Conservation (phyloP, 2,797 vertebrate species). For the Tragelaphus eurycerus region DNA sequence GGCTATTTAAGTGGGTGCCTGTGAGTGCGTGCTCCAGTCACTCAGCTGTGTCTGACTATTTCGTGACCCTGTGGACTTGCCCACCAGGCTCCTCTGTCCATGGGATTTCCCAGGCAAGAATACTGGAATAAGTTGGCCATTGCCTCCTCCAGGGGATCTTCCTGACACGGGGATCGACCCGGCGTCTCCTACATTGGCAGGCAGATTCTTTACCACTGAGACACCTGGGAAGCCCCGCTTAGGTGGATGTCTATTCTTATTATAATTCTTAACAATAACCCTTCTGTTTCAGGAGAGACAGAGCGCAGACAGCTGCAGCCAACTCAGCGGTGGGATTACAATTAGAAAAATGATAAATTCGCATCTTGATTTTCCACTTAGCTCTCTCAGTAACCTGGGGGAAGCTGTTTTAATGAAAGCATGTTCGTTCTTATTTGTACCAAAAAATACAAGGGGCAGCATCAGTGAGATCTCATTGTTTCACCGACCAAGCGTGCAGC, state of each 20-base stretch:
- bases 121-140: background rate
- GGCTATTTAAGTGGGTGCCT: background rate
- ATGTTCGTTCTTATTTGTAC: background rate
- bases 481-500: background rate
- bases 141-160: background rate
- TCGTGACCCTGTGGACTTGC: background rate
- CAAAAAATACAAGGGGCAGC: background rate
- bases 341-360: background rate
- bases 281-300: background rate
- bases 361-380: background rate
- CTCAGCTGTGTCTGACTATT: background rate
- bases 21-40: background rate
- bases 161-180: rapidly evolving
- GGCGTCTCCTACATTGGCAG: background rate
- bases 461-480: background rate
- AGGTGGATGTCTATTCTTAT: background rate
- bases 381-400: background rate
- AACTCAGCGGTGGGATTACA: background rate
- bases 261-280: background rate
- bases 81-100: background rate
- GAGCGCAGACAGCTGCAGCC: background rate
- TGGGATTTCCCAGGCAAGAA: background rate
- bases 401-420: background rate
- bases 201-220: background rate
- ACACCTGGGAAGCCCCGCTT: background rate